Conservation (phyloP, 2,113 vertebrate genomes). For the Nesogale talazaci region DNA sequence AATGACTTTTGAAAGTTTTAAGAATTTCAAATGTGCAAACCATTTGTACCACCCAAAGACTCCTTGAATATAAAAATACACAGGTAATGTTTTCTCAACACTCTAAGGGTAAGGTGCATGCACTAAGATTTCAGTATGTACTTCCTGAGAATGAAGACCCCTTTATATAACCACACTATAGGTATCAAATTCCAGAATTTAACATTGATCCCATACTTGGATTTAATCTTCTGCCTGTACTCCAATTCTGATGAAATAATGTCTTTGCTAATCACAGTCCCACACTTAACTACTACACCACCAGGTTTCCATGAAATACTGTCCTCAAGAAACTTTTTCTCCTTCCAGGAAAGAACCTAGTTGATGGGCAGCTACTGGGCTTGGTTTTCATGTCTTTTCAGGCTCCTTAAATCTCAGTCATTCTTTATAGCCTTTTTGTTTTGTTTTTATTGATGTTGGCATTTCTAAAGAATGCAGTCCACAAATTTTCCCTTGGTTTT, state of each 20-base stretch:
- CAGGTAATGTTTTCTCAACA: background rate
- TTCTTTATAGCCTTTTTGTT: background rate
- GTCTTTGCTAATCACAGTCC: too few relatives aligned
- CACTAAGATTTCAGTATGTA: background rate
- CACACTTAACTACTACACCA: too few relatives aligned
- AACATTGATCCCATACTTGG: background rate
- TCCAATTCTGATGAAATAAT: background rate
- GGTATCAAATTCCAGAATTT: background rate
- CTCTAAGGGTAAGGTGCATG: constrained; percentile 23
- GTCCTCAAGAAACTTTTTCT: too few relatives aligned
- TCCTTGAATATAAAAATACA: background rate
- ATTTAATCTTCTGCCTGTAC: background rate
- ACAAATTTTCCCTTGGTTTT: background rate
- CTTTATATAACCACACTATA: background rate
- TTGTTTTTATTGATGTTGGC: too few relatives aligned
- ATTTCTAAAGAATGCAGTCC: background rate
- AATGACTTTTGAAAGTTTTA: background rate
- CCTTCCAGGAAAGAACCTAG: background rate
- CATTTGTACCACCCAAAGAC: background rate
- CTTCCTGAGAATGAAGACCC: constrained; percentile 15
- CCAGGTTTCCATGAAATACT: too few relatives aligned
- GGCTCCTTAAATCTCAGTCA: background rate
- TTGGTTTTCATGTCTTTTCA: background rate
- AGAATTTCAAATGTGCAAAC: constrained; percentile 29
- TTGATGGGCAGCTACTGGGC: too few relatives aligned